phyloP scores from a whole-genome alignment of 2,113 vertebrate genomes.

The rabbit (Oryctolagus cuniculus) region DNA sequence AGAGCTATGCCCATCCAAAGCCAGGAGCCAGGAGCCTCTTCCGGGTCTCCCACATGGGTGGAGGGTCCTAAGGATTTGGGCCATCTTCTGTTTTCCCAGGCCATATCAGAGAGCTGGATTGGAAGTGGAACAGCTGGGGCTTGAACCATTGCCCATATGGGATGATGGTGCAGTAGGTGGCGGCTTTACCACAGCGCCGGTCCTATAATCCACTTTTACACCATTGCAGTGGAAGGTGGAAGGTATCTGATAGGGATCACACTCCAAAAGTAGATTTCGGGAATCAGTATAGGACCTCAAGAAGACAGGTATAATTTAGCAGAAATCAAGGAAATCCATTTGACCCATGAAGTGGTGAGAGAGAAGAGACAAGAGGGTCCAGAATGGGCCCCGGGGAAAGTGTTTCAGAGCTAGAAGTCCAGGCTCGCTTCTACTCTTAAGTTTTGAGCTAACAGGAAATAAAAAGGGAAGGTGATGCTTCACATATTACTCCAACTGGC shows the following conservation, averaged over 20 bases:
- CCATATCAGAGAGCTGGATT: too few species aligned
- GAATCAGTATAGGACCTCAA: neutral
- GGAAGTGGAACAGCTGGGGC: too few species aligned
- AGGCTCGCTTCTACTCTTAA: neutral
- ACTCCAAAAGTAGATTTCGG: neutral
- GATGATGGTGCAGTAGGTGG: too few species aligned
- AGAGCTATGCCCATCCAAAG: too few species aligned
- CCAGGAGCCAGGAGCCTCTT: too few species aligned
- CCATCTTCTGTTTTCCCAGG: too few species aligned
- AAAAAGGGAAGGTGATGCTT: neutral
- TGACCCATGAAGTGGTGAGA: neutral
- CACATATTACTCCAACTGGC: neutral
- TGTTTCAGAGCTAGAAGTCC: neutral
- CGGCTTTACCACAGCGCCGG: too few species aligned
- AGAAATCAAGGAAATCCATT: slow-evolving; percentile 17
- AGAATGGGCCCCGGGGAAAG: too few species aligned
- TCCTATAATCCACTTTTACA: neutral
- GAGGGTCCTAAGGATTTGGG: too few species aligned
- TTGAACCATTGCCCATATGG: too few species aligned
- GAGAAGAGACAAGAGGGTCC: neutral
- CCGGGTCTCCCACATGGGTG: too few species aligned
- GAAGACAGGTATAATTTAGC: neutral
- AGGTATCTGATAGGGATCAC: neutral
- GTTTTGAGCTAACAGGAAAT: neutral
- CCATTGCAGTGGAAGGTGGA: neutral